A percentile compares a stretch with the other conserved stretches of the same genome.
phyloP scores from a whole-genome alignment of 2,797 vertebrate genomes.

The Sebastes nivosus region DNA sequence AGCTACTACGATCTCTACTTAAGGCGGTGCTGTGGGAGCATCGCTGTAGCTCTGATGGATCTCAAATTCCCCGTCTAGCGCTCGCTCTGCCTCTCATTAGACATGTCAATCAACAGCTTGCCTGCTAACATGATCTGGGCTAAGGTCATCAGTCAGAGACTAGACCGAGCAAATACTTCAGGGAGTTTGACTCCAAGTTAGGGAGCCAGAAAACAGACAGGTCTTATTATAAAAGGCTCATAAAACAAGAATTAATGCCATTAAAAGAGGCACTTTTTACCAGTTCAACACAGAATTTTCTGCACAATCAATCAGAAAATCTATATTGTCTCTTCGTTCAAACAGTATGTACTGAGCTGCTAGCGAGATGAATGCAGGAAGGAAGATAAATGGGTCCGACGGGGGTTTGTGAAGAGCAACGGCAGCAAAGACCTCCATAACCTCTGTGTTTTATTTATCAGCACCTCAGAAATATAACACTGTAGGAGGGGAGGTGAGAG shows the following conservation, averaged over 20 bases:
- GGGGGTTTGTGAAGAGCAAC: not conserved
- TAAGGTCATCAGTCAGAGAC: slow-evolving; percentile 18
- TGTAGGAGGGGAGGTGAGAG: not conserved
- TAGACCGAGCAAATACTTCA: slow-evolving; percentile 26
- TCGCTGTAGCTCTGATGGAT: slow-evolving; percentile 11
- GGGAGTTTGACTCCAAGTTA: not conserved
- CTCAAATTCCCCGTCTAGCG: slow-evolving; percentile 29
- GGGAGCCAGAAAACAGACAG: not conserved
- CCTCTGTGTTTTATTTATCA: not conserved
- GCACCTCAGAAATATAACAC: not conserved
- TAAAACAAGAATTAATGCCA: not conserved
- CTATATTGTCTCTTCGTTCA: not conserved
- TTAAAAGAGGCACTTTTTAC: slow-evolving; percentile 1
- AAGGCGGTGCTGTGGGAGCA: not conserved
- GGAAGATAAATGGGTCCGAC: not conserved
- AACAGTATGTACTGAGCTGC: not conserved
- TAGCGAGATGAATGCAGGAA: not conserved
- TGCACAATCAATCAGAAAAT: slow-evolving; percentile 1
- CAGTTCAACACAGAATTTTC: not conserved
- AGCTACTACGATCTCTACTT: not conserved
- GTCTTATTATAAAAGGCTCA: not conserved
- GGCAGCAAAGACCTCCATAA: not conserved
- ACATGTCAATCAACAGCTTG: slow-evolving; percentile 28
- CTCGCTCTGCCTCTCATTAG: slow-evolving; percentile 37
- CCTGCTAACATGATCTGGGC: not conserved